Percentiles rank a stretch among this genome's conserved stretches.
These are phyloP conservation scores for Tretioscincus oriximinensis DNA, from an alignment of 2,113 vertebrate species.

Conservation along the genomic window DNA sequence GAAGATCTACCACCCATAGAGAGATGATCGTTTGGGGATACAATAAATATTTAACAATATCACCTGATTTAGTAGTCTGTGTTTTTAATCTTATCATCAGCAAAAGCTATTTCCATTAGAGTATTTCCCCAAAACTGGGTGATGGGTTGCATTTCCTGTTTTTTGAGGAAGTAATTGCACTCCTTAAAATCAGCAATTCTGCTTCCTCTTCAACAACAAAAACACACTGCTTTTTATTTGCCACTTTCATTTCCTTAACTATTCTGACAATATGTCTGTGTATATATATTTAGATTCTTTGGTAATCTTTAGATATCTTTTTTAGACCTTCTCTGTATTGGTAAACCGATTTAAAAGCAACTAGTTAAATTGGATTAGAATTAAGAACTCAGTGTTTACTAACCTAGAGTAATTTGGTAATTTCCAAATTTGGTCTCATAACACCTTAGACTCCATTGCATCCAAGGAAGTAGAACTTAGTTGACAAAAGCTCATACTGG, in stretches of 20 bases:
- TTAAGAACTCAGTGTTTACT: background rate
- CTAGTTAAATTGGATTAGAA: background rate
- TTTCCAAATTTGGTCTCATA: no score
- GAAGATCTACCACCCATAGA: no score
- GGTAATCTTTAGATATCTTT: background rate
- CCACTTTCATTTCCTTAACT: background rate
- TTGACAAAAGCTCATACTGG: no score
- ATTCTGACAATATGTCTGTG: background rate
- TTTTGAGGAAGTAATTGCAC: background rate
- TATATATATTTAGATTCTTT: background rate
- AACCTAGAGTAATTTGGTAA: no score
- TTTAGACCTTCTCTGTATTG: background rate
- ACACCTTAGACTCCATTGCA: no score
- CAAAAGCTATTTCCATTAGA: background rate
- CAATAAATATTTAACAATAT: no score
- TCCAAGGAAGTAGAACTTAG: no score
- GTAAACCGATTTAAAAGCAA: background rate
- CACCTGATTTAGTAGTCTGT: no score
- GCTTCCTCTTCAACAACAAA: slow-evolving; percentile 20
- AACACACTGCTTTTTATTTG: background rate
- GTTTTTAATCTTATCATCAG: background rate
- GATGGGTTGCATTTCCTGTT: background rate
- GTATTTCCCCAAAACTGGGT: background rate
- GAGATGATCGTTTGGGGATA: no score
- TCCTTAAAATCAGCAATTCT: slow-evolving; percentile 27